A percentile compares a stretch with the other conserved stretches of the same genome.
Conservation (phyloP, 2,113 vertebrate species). For the Solea solea region DNA sequence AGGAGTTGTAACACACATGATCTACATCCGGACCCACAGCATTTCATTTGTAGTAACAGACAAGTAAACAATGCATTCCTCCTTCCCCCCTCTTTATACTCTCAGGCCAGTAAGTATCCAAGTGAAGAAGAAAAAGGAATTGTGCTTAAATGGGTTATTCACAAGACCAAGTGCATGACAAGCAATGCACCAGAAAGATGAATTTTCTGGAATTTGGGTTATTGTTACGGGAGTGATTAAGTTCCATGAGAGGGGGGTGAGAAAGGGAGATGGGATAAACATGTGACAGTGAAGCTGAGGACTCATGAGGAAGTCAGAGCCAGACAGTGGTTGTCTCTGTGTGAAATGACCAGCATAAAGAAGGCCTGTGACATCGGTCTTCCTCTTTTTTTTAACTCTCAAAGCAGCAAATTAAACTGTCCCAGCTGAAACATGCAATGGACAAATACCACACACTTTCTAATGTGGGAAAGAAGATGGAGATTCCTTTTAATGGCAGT, state of each 20-base stretch:
- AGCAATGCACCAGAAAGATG: slow-evolving; percentile 48
- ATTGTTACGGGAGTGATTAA: slow-evolving; percentile 48
- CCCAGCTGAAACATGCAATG: slow-evolving; percentile 3
- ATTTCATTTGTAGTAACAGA: slow-evolving; percentile 1
- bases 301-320: slow-evolving; percentile 57
- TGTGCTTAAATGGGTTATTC: slow-evolving; percentile 67
- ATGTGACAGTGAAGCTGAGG: slow-evolving; percentile 68
- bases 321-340: slow-evolving; percentile 69
- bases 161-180: slow-evolving; percentile 72
- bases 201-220: slow-evolving; percentile 54
- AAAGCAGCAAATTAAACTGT: slow-evolving; percentile 15
- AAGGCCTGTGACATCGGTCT: slow-evolving; percentile 62
- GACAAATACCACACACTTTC: slow-evolving; percentile 11
- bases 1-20: slow-evolving; percentile 13
- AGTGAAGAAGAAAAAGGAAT: slow-evolving; percentile 53
- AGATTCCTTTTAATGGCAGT: background rate
- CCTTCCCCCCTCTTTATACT: slow-evolving; percentile 43
- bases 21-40: too few species aligned
- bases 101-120: slow-evolving; percentile 35
- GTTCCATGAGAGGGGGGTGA: slow-evolving; percentile 30
- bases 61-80: slow-evolving; percentile 40
- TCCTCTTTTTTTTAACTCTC: slow-evolving; percentile 25
- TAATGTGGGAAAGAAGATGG: slow-evolving; percentile 1
- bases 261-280: slow-evolving; percentile 29
- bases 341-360: slow-evolving; percentile 50